A percentile compares a stretch with the other conserved stretches of the same genome.
These are phyloP conservation scores for Tuberolachnus salignus DNA, from an alignment of 2,888 invertebrate genomes.

Conservation along the genomic window DNA sequence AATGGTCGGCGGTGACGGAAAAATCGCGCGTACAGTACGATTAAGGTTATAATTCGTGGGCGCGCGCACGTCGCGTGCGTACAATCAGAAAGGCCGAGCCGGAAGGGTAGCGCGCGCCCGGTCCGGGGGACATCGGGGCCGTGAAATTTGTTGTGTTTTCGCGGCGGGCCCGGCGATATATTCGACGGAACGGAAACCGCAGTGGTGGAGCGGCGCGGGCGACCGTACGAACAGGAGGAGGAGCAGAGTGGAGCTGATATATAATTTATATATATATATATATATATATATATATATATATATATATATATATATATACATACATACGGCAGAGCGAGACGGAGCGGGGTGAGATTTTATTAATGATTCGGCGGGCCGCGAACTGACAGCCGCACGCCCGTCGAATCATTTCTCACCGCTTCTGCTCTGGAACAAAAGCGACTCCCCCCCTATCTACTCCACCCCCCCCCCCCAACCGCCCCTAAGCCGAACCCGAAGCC, in stretches of 20 bases:
- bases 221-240: neutral
- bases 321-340: neutral
- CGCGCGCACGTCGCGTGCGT: neutral
- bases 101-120: neutral
- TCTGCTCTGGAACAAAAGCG: constrained; percentile 49
- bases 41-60: neutral
- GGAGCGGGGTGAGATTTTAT: constrained; percentile 47
- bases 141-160: constrained; percentile 45
- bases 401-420: constrained; percentile 54
- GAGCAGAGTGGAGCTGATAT: neutral
- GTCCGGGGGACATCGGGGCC: neutral
- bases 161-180: constrained; percentile 20
- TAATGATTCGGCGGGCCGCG: constrained; percentile 53
- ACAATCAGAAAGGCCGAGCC: neutral
- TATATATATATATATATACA: too few relatives aligned
- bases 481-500: too few relatives aligned
- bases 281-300: too few relatives aligned
- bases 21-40: too few relatives aligned
- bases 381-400: constrained; percentile 55
- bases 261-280: too few relatives aligned
- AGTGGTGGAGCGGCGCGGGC: neutral
- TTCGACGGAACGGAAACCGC: constrained; percentile 39
- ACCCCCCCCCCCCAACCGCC: neutral
- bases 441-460: constrained; percentile 18
- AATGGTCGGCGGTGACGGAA: too few relatives aligned